phyloP scores from a whole-genome alignment of 53 echinoderm and acorn worm genomes.

The Arbacia lixula region DNA sequence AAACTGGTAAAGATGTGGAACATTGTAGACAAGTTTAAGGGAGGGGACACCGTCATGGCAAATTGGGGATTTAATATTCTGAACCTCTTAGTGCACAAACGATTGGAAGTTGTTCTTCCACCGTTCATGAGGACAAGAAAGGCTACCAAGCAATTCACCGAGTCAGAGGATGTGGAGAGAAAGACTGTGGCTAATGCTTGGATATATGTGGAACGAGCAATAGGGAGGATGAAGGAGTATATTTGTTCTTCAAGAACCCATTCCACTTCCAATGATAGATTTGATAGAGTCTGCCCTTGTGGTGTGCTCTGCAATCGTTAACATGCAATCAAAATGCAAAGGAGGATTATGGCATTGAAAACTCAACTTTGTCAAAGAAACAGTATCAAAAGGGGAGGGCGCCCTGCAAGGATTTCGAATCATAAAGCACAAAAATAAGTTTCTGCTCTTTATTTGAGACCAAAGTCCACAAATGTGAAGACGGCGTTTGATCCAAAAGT shows the following conservation, averaged over 20 bases:
- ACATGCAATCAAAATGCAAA: slow-evolving; percentile 55
- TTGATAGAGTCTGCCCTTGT: slow-evolving; percentile 53
- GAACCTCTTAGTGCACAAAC: slow-evolving; percentile 63
- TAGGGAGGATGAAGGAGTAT: slow-evolving; percentile 54
- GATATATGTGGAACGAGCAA: slow-evolving; percentile 67
- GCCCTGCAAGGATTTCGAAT: too few species aligned
- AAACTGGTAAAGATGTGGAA: slow-evolving; percentile 65
- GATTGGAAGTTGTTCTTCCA: slow-evolving; percentile 47
- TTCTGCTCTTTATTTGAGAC: too few species aligned
- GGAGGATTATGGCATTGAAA: too few species aligned
- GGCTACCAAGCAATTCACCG: slow-evolving; percentile 53
- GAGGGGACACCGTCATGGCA: slow-evolving; percentile 71
- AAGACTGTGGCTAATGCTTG: slow-evolving; percentile 73
- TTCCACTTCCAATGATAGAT: slow-evolving; percentile 60
- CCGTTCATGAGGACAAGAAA: slow-evolving; percentile 71
- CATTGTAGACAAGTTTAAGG: slow-evolving; percentile 60
- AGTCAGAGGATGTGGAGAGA: slow-evolving; percentile 64
- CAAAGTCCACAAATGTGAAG: too few species aligned
- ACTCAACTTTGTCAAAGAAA: too few species aligned
- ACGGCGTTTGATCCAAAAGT: too few species aligned
- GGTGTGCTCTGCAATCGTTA: slow-evolving; percentile 58
- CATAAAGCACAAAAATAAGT: too few species aligned
- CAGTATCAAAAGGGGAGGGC: too few species aligned
- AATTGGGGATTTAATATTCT: slow-evolving; percentile 76
- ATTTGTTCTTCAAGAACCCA: slow-evolving; percentile 45